Evolutionary conservation across 2,888 invertebrate genomes (phyloP), one percentile per base, ranked within the genome.

Genomic region (Ametastegia equiseti): DNA sequence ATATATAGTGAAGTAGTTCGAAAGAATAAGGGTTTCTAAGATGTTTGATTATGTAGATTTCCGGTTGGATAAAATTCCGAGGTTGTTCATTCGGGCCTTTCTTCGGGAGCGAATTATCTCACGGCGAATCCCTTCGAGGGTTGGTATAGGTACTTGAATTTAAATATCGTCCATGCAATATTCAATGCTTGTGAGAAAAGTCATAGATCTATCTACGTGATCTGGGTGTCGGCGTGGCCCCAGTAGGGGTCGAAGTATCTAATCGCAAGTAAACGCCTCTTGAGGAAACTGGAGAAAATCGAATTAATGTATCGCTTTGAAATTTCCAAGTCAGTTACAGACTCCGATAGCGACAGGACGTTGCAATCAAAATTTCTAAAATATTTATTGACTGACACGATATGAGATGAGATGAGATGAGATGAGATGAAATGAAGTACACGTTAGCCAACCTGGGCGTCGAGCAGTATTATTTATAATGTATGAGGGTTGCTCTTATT

Each of bases 81-180:
- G 39, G 9, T 36, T 67, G 19, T 1, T 67, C 36, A 67, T 67
- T 39, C 19, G 65, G 39, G 23, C 13, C 39, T n/a, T n/a, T n/a
- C n/a, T n/a, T n/a, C 2, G 65, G 19, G 6, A 67, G 65, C 19
- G 65, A 67, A 67, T 67, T 67, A 39, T 27, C 36, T 11, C 19
- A 23, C 39, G 4, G 71, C 71, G n/a, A 47, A 27, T 47, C 15
- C 30, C 23, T 30, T 30, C 47, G 30, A 33, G 71, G 30, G 27
- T n/a, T n/a, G n/a, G n/a, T n/a, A n/a, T n/a, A n/a, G 42, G 7
- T 23, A 47, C 27, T 45, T 30, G 47, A 71, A 71, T 71, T 47
- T 47, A 47, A 71, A 71, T 71, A 47, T 23, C 36, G n/a, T 33
- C n/a, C 33, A 75, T 75, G 75, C 11, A 54, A 73, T 50, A 73